Evolutionary conservation across 2,113 vertebrate species (phyloP), one percentile per base, ranked within the genome.

Genomic region (Nothobranchius kuhntae): DNA sequence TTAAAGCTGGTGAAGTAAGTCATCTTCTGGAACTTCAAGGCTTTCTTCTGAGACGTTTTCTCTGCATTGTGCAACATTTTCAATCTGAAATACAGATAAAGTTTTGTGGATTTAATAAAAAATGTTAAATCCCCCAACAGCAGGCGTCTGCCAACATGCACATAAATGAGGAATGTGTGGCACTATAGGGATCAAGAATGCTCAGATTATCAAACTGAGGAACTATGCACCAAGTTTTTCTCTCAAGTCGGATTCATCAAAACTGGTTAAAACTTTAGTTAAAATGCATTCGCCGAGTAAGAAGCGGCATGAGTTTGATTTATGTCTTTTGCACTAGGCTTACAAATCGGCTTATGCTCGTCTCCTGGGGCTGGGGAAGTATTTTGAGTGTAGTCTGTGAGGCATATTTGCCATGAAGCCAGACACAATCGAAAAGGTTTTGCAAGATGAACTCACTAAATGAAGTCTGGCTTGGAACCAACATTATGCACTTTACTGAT

Each of bases 401-500:
- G 63, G 36, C 44, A 26, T 24, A 35, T 60, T 62, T 66, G 42
- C 30, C 15, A 58, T 11, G 14, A 71, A 57, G 67, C 61, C 63
- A 58, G 61, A 76, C 68, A 68, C 44, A 71, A 61, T 67, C 46
- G 44, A 60, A 73, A 69, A 71, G 71, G 53, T 64, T 80, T 57
- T 59, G 44, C 51, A 45, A 72, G 67, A 75, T 70, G 64, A 78
- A 75, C 66, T 71, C 51, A 26, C n/a, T 38, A 68, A 65, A 74
- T 52, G 42, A 47, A 50, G 67, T 78, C 73, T 64, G 72, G 67
- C 79, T 59, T 47, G 21, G 24, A 59, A 64, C 51, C 54, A 79
- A 71, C 61, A 70, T 80, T 45, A 61, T 67, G 73, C 73, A 70
- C 68, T 71, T 68, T 50, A 57, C 70, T 47, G 68, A 77, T 77